These are phyloP conservation scores for Sminthurides aquaticus DNA, from an alignment of 2,888 invertebrate species.

Conservation along the genomic window DNA sequence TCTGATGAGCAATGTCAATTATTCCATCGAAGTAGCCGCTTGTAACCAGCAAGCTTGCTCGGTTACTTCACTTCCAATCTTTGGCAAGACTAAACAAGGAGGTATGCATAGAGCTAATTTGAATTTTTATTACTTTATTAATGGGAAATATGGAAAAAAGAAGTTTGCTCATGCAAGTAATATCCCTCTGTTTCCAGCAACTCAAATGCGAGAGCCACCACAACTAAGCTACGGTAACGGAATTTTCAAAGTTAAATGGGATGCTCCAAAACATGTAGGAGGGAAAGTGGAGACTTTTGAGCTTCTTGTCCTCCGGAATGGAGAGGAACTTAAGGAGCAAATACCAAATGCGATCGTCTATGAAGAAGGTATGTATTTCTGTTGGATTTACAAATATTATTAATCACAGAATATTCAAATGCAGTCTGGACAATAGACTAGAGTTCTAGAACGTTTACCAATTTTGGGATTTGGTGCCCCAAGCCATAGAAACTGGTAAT, in stretches of 20 bases:
- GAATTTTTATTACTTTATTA: no score
- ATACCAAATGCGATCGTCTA: constrained; percentile 1
- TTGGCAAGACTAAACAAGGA: constrained; percentile 58
- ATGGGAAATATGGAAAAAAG: no score
- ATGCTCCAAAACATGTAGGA: constrained; percentile 50
- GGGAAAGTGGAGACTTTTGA: constrained; percentile 57
- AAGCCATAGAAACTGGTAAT: no score
- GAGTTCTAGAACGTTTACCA: no score
- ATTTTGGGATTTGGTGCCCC: no score
- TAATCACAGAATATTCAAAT: no score
- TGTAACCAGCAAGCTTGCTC: constrained; percentile 64
- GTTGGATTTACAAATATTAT: no score
- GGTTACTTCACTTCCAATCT: constrained; percentile 51
- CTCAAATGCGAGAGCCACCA: constrained; percentile 26
- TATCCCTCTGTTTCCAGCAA: constrained; percentile 24
- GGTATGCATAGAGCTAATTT: constrained; percentile 49
- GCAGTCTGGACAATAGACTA: no score
- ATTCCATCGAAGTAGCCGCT: constrained; percentile 63
- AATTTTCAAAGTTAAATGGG: constrained; percentile 48
- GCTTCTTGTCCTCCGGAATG: constrained; percentile 47
- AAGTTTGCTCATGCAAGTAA: no score
- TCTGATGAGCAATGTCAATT: constrained; percentile 59
- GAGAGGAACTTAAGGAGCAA: constrained; percentile 40
- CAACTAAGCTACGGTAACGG: constrained; percentile 21
- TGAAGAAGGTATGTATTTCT: no score